Evolutionary conservation across 2,888 invertebrate species (phyloP), one percentile per base, ranked within the genome.

Genomic region (Melitaea athalia): DNA sequence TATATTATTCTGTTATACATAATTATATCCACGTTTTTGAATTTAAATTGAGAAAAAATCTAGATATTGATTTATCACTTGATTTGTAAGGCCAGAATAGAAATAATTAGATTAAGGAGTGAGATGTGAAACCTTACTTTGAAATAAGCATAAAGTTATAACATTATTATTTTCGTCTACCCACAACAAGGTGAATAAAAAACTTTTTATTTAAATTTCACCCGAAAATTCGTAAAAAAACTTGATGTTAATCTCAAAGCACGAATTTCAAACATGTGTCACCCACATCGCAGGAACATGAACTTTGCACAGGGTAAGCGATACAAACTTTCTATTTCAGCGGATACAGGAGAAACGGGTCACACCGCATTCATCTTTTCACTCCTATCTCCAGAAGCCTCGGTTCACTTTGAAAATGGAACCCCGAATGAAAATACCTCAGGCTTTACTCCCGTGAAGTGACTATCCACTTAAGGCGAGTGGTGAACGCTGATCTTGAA

Each of bases 331-430:
- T 64, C 63, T 68, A 61, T 63, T 64, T 67, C 57, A 69, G 33
- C 52, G 60, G 66, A 69, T 69, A 67, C 65, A 67, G 61, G 45
- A 66, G 63, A 67, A 66, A 59, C 64, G 80, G 79, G 82, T 83
- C 83, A 81, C 76, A 70, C 74, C 74, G 78, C 77, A 84, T 86
- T 85, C 85, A 87, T 81, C 84, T 84, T 83, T 85, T 82, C 83
- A 80, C 78, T 79, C 42, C 65, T 59, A 59, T 65, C 79, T 74
- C 74, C 78, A 78, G 81, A 84, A 85, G 81, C 80, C 67, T 72
- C 67, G 76, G 79, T 76, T 82, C 80, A 79, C 85, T 85, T 84
- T 82, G 79, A 84, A 82, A 86, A 84, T 81, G 79, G 78, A 77
- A 79, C 80, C 79, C 68, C 71, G 68, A 80, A 84, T 77, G 77